Evolutionary conservation across 2,888 invertebrate species (phyloP), one percentile per base, ranked within the genome.

Genomic region (Exephanes ischioxanthus): DNA sequence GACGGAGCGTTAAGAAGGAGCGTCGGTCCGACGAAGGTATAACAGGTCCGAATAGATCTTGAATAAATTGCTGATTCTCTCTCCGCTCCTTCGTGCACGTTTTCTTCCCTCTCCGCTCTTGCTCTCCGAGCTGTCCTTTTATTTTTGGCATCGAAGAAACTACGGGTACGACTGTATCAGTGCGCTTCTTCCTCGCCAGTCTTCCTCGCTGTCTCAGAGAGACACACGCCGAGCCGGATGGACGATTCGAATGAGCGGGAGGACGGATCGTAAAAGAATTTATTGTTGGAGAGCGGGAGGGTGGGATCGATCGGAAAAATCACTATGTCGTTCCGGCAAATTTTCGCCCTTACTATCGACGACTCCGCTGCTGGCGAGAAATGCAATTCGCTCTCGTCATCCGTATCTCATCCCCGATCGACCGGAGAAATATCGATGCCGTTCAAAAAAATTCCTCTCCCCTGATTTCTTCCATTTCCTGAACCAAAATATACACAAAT

Each of bases 221-320:
- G 53, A 63, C 73, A 76, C 63, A 80, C 63, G 78, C 80, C 76
- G 70, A 68, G 82, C 63, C 79, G 37, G 82, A 83, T 77, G 80
- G 53, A 80, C 83, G 71, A 85, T 83, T 82, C 67, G 87, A 85
- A 85, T 83, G 80, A 85, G 80, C 75, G 81, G 81, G 61, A 30
- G 85, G 61, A 51, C 75, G 70, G 85, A 82, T 87, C 83, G 87
- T 87, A 87, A 87, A 87, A 85, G 81, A 85, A 87, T 87, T 87
- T 87, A 87, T 87, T 75, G 86, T 33, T 68, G 45, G 45, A 48
- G 3, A 73, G 41, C 80, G 80, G 51, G 58, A 55, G 55, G 72
- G 58, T 63, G 51, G 45, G 71, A 67, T 82, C 76, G 48, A 63
- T 75, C 76, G 85, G 83, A 83, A 75, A 85, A 85, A 86, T 87